Evolutionary conservation across 2,888 invertebrate genomes (phyloP).

Genomic region (Catonia carolina): DNA sequence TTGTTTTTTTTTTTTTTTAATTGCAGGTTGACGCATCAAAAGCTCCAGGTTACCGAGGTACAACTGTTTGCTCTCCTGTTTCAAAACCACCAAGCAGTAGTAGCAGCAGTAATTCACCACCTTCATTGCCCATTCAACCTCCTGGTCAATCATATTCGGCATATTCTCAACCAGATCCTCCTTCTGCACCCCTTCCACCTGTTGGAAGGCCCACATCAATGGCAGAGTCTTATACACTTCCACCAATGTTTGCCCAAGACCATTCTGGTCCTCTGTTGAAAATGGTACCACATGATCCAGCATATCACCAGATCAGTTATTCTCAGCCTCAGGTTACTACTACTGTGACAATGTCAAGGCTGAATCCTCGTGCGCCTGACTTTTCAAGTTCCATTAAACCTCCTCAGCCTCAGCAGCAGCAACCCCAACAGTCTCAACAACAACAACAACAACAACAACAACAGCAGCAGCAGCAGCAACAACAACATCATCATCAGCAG

Average conservation of each 20-base stretch:
- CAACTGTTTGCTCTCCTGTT: constrained; percentile 68
- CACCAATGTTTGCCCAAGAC: constrained; percentile 35
- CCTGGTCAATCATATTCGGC: constrained; percentile 39
- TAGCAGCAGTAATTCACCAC: constrained; percentile 35
- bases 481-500: constrained; percentile 23
- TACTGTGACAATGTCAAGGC: constrained; percentile 54
- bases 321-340: constrained; percentile 42
- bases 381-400: constrained; percentile 53
- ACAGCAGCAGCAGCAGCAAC: constrained; percentile 8
- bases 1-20: background rate
- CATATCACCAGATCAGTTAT: constrained; percentile 38
- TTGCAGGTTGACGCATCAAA: constrained; percentile 74
- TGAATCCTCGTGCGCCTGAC: constrained; percentile 76
- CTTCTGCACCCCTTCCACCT: background rate
- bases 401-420: constrained; percentile 19
- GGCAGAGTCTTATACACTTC: constrained; percentile 28
- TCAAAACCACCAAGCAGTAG: constrained; percentile 40
- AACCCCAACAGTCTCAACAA: constrained; percentile 17
- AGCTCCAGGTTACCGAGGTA: constrained; percentile 84
- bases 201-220: constrained; percentile 37
- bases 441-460: constrained; percentile 16
- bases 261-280: constrained; percentile 42
- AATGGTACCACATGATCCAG: constrained; percentile 42
- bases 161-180: constrained; percentile 19
- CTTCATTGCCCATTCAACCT: constrained; percentile 34